Evolutionary conservation across 2,797 vertebrate species (phyloP).

Genomic region (Pseudochirops cupreus): DNA sequence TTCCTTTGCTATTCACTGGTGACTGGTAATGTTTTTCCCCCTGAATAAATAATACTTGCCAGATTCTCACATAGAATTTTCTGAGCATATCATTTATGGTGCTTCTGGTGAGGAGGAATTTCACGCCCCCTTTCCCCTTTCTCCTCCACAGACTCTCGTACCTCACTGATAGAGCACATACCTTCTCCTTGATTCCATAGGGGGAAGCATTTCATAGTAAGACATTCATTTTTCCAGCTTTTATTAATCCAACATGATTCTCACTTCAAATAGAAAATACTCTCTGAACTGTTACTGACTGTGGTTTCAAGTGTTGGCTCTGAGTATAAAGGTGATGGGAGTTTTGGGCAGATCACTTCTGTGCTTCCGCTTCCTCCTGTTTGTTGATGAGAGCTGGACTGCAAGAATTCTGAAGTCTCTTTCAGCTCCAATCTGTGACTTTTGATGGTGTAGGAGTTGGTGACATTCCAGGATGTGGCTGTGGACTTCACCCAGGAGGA

Average conservation of each 20-base stretch:
- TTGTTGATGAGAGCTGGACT: background rate
- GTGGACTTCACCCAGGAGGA: background rate
- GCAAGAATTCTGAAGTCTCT: background rate
- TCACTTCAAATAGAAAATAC: background rate
- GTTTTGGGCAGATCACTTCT: background rate
- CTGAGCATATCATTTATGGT: background rate
- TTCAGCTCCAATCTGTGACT: background rate
- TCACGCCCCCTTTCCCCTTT: background rate
- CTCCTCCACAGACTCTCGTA: background rate
- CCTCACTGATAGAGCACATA: background rate
- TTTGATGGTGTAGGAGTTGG: background rate
- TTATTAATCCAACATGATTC: background rate
- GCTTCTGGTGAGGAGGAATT: background rate
- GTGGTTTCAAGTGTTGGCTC: background rate
- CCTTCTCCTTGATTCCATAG: background rate
- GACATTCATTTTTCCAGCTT: background rate
- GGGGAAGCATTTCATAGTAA: background rate
- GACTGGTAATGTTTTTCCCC: background rate
- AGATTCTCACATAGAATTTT: background rate
- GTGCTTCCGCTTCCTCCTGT: background rate
- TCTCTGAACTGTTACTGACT: background rate
- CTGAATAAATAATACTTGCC: background rate
- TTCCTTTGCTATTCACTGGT: background rate
- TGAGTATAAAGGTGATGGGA: background rate
- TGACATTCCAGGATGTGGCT: background rate